Percentiles rank a stretch among this genome's conserved stretches.
Conservation (phyloP, 35 echinoderm and acorn worm genomes). For the Diadema setosum region DNA sequence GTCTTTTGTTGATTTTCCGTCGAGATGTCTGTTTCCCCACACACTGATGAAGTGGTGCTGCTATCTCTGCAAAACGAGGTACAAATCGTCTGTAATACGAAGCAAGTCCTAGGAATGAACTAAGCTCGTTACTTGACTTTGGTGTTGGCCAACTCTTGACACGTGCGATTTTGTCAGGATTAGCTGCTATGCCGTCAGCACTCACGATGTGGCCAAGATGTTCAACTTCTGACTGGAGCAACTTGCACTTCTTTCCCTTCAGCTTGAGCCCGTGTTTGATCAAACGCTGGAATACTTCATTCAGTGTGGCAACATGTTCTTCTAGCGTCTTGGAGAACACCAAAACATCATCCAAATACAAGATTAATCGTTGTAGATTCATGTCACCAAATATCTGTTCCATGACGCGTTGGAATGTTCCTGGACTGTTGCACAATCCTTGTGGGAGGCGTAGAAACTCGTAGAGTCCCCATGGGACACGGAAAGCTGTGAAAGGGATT, state of each 20-base stretch:
- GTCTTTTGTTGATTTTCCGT: too few species aligned
- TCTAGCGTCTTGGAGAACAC: conserved; percentile 32
- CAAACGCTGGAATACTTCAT: conserved; percentile 24
- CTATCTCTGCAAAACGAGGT: background rate
- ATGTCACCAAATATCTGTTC: conserved; percentile 33
- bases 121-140: background rate
- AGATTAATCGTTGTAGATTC: background rate
- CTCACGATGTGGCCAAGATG: conserved; percentile 11
- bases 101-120: too few species aligned
- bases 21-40: too few species aligned
- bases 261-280: conserved; percentile 17
- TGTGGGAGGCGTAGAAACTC: conserved; percentile 1
- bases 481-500: conserved; percentile 26
- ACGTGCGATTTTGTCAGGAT: background rate
- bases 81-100: background rate
- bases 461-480: conserved; percentile 32
- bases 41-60: background rate
- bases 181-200: background rate
- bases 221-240: background rate
- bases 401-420: conserved; percentile 49
- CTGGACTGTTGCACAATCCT: conserved; percentile 14
- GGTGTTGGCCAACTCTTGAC: background rate
- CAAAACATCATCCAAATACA: conserved; percentile 66
- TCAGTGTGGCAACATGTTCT: conserved; percentile 11
- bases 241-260: background rate